A percentile compares a stretch with the other conserved stretches of the same genome.
Conservation (phyloP, 1,140 invertebrate species). For the Neodiprion lecontei region DNA sequence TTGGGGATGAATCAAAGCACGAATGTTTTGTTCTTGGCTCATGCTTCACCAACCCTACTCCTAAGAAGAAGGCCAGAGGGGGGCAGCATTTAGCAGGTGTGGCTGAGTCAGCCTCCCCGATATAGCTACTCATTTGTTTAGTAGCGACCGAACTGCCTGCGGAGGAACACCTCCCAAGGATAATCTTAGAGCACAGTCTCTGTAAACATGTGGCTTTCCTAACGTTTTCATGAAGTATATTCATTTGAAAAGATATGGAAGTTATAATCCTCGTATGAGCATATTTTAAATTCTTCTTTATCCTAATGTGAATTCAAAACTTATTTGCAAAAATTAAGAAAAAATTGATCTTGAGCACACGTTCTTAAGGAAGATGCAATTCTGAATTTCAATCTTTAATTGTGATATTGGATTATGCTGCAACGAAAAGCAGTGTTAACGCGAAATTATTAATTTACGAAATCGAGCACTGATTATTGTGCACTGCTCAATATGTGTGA, state of each 20-base stretch:
- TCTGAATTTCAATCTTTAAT: not conserved
- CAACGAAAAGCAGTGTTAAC: slow-evolving; percentile 25
- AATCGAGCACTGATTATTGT: not conserved
- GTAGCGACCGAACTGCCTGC: slow-evolving; percentile 50
- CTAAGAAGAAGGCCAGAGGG: slow-evolving; percentile 9
- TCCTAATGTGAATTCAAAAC: slow-evolving; percentile 29
- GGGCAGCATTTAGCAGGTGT: slow-evolving; percentile 43
- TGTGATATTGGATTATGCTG: not conserved
- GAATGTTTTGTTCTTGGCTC: slow-evolving; percentile 59
- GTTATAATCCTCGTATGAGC: not conserved
- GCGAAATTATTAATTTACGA: not conserved
- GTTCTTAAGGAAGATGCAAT: not conserved
- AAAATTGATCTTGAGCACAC: not conserved
- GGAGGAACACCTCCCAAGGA: slow-evolving; percentile 46
- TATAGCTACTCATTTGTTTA: slow-evolving; percentile 54
- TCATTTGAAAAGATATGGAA: not conserved
- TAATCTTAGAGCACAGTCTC: slow-evolving; percentile 4
- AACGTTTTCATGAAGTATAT: not conserved
- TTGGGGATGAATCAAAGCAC: slow-evolving; percentile 43
- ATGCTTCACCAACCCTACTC: slow-evolving; percentile 5
- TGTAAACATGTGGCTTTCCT: not conserved
- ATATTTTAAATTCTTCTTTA: not conserved
- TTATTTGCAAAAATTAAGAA: not conserved
- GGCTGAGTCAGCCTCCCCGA: slow-evolving; percentile 53
- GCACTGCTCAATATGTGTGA: slow-evolving; percentile 8